Evolutionary conservation across 2,888 invertebrate species (phyloP), one percentile per base, ranked within the genome.

Genomic region (Drosophila cognata): DNA sequence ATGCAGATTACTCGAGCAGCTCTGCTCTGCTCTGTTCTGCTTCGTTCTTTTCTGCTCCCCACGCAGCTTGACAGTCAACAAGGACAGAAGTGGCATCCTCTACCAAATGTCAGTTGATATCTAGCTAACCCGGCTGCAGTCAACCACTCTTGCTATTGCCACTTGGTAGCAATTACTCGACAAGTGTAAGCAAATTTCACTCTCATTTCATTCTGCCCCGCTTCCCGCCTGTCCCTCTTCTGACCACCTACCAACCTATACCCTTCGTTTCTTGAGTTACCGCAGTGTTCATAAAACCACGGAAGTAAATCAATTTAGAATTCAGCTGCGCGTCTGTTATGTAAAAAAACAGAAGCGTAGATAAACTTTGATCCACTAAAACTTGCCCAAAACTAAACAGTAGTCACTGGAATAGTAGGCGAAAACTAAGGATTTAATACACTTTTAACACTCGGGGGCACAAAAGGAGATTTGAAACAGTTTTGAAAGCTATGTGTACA

Each of bases 141-240:
- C 66, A 73, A 72, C 55, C 90, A 74, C 83, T 74, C 36, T 69
- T 57, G 69, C 62, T 59, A 80, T 74, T 79, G 75, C 84, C 75
- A 74, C 84, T 84, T 87, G 78, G 64, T 80, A 88, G 90, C 90
- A 90, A 85, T 85, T 85, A 88, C 74, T 71, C 89, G 75, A 77
- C 89, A 77, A 90, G 89, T 86, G 89, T 74, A 80, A 77, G 84
- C 85, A 86, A 88, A 88, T 83, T 88, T 88, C 74, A 79, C 79
- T 78, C 79, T 63, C 68, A 25, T 31, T 51, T 66, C 68, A 25
- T 35, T 51, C 57, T 33, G 5, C 8, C 36, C 28, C 18, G 7
- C 58, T 29, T 10, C 36, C 43, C 16, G 7, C 3, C 46, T 25
- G 11, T 8, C 11, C 3, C 25, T 41, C 4, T n/a, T 4, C 29